A percentile compares a stretch with the other conserved stretches of the same genome.
Evolutionary conservation across 37 sponge, comb jelly and placozoan species (phyloP).

Genomic region (Lycopodina hypogea): DNA sequence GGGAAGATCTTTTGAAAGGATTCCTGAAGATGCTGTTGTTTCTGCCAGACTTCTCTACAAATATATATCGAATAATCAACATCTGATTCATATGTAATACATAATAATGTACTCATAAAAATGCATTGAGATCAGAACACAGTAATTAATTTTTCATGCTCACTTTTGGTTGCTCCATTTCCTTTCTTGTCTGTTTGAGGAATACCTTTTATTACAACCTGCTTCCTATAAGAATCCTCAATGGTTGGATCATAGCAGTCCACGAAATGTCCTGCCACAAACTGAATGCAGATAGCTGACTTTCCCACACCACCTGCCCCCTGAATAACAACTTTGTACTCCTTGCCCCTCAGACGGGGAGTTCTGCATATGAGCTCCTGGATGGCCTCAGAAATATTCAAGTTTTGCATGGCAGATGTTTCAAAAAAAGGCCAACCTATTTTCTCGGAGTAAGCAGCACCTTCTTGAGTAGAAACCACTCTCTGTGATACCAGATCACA

Average conservation of each 20-base stretch:
- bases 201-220: constrained; percentile 68
- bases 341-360: constrained; percentile 50
- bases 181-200: constrained; percentile 4
- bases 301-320: constrained; percentile 94
- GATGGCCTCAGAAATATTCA: constrained; percentile 75
- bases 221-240: constrained; percentile 93
- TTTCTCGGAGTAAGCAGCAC: constrained; percentile 43
- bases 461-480: constrained; percentile 62
- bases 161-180: background rate
- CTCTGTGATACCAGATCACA: constrained; percentile 62
- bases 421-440: constrained; percentile 81
- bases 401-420: constrained; percentile 83
- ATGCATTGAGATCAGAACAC: constrained; percentile 6
- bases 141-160: background rate
- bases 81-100: background rate
- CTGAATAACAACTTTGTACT: constrained; percentile 68
- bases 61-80: background rate
- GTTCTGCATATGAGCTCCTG: constrained; percentile 73
- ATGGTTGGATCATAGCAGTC: constrained; percentile 90
- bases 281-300: constrained; percentile 72
- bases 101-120: background rate
- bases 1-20: constrained; percentile 25
- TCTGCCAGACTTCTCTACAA: constrained; percentile 1
- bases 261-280: constrained; percentile 68
- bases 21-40: constrained; percentile 36